phyloP scores from a whole-genome alignment of 1,140 invertebrate species.

The Oscheius sp. region DNA sequence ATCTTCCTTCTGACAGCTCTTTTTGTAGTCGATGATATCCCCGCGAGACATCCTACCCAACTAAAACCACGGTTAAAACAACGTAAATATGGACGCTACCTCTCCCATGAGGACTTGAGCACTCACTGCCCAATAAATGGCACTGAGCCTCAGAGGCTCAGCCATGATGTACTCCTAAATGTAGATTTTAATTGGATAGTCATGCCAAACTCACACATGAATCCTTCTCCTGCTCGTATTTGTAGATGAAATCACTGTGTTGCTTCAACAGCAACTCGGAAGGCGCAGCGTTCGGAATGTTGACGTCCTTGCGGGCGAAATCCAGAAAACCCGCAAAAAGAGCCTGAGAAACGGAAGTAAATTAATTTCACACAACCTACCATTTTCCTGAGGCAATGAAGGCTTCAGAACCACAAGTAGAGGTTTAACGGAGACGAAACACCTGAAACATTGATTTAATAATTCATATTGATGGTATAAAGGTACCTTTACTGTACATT shows the following conservation, averaged over 20 bases:
- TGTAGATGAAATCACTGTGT: constrained; percentile 81
- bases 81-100: constrained; percentile 1
- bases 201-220: constrained; percentile 73
- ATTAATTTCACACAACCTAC: constrained; percentile 1
- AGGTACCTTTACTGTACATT: too few species aligned
- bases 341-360: too few species aligned
- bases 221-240: constrained; percentile 83
- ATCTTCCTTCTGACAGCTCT: constrained; percentile 79
- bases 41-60: constrained; percentile 73
- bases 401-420: too few species aligned
- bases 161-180: constrained; percentile 85
- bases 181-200: constrained; percentile 1
- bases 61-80: constrained; percentile 61
- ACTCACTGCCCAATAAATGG: constrained; percentile 93
- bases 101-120: constrained; percentile 81
- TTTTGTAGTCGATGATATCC: constrained; percentile 83
- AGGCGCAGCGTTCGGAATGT: constrained; percentile 63
- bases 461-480: too few species aligned
- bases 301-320: constrained; percentile 62
- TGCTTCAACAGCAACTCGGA: constrained; percentile 74
- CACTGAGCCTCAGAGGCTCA: constrained; percentile 92
- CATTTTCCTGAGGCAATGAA: too few species aligned
- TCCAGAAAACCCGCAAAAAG: constrained; percentile 39
- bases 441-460: too few species aligned
- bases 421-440: too few species aligned